Evolutionary conservation across 2,888 invertebrate species (phyloP), one percentile per base, ranked within the genome.

Genomic region (Apamea monoglypha): DNA sequence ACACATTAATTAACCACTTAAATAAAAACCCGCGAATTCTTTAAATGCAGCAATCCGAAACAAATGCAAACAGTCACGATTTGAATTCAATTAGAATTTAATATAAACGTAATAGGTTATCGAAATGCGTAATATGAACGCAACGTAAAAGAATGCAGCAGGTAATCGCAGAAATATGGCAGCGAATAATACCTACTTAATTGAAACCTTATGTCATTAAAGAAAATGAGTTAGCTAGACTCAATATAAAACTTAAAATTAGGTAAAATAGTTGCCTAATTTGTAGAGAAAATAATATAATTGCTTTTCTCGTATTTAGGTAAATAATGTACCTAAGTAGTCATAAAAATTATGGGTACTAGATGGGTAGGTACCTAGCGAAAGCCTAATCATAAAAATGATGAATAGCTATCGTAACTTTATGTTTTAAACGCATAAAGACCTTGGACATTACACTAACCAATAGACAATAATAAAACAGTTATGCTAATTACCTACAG

Each of bases 21-120:
- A 78, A 61, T 80, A 56, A 80, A 86, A 64, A 68, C 47, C 66
- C 10, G 70, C 78, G 69, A 81, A 87, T 86, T 82, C 80, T 78
- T 79, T 18, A 64, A 66, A 88, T 67, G 83, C 86, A 87, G 56
- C 81, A 79, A 80, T 76, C 80, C 82, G 88, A 80, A 88, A 83
- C 87, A 69, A 82, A 87, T 82, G 81, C 75, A 67, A 69, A 68
- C 74, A 70, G 66, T 82, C 88, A 86, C 83, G 86, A 82, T 80
- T 80, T 72, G 81, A 76, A 82, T 82, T 87, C 67, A 81, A 84
- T 86, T 88, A 82, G 74, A 80, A 88, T 87, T 74, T 32, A 76
- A 74, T 83, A 69, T 67, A 88, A 83, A 81, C 76, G 83, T 88
- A 88, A 86, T 81, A 82, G 56, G 76, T 82, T 80, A 82, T 87